A percentile compares a stretch with the other conserved stretches of the same genome.
phyloP scores from a whole-genome alignment of 1,140 invertebrate genomes.

The Maniola jurtina region DNA sequence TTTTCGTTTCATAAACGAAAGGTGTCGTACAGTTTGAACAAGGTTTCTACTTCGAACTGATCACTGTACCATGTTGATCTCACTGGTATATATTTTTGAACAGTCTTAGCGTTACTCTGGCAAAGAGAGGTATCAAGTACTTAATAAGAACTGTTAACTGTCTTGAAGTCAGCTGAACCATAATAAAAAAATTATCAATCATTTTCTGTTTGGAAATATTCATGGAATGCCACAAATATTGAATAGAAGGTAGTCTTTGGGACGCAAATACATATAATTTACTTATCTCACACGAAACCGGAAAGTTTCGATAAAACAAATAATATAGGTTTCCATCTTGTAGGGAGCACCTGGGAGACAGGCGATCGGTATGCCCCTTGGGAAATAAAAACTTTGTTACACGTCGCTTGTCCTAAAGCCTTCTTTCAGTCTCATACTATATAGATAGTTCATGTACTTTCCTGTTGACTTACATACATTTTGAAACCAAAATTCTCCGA shows the following conservation, averaged over 20 bases:
- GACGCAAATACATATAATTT: constrained; percentile 74
- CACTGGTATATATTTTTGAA: too few species aligned
- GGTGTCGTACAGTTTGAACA: too few species aligned
- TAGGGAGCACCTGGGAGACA: constrained; percentile 72
- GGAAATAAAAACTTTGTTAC: constrained; percentile 79
- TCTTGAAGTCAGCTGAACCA: too few species aligned
- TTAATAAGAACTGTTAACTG: too few species aligned
- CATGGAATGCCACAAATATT: neutral
- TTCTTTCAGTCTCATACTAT: constrained; percentile 60
- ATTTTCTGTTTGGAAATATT: neutral
- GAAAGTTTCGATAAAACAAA: constrained; percentile 77
- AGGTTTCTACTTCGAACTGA: too few species aligned
- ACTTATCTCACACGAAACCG: constrained; percentile 73
- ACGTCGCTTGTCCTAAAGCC: constrained; percentile 75
- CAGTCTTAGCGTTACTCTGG: too few species aligned
- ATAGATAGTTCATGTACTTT: constrained; percentile 61
- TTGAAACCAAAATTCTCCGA: constrained; percentile 49
- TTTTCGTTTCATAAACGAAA: too few species aligned
- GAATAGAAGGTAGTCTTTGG: constrained; percentile 11
- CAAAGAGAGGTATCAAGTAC: constrained; percentile 22
- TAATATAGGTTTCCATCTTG: constrained; percentile 75
- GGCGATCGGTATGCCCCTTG: constrained; percentile 72
- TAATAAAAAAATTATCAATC: too few species aligned
- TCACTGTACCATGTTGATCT: too few species aligned
- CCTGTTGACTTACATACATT: constrained; percentile 53